Percentiles rank a stretch among this genome's conserved stretches.
Conservation (phyloP, 2,888 invertebrate genomes). For the Troilus luridus region DNA sequence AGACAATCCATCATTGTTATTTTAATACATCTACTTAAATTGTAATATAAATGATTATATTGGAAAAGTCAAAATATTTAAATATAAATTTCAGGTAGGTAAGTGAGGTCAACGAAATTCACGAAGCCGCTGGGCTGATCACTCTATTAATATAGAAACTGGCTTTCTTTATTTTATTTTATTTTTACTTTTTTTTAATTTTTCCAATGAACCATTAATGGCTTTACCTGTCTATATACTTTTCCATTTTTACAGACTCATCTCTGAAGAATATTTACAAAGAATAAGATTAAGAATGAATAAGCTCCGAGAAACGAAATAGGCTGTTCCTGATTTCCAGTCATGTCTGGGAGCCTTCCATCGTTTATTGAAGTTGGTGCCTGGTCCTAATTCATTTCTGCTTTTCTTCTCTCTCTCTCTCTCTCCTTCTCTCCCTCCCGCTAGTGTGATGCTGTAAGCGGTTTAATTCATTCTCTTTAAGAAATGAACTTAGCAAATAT, state of each 20-base stretch:
- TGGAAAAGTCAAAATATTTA: background rate
- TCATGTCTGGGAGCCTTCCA: background rate
- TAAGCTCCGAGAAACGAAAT: background rate
- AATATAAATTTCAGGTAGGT: background rate
- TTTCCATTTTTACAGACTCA: slow-evolving; percentile 3
- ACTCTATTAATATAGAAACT: no score
- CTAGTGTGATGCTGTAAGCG: background rate
- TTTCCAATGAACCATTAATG: no score
- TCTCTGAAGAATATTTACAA: background rate
- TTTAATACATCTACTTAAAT: background rate
- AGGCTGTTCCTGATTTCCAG: background rate
- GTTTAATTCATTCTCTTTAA: background rate
- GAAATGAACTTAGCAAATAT: background rate
- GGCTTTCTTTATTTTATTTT: no score
- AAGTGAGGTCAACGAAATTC: background rate
- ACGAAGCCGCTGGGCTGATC: background rate
- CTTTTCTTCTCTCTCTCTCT: background rate
- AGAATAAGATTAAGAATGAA: slow-evolving; percentile 5
- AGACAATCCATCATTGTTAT: no score
- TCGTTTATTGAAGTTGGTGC: slow-evolving; percentile 16
- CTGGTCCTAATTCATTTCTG: background rate
- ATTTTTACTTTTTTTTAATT: no score
- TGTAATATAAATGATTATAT: background rate
- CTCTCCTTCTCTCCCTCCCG: background rate
- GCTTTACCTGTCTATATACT: background rate